Base-by-base conservation (phyloP, 2,888 invertebrate genomes). In the Caenorhabditis macrosperma region DNA sequence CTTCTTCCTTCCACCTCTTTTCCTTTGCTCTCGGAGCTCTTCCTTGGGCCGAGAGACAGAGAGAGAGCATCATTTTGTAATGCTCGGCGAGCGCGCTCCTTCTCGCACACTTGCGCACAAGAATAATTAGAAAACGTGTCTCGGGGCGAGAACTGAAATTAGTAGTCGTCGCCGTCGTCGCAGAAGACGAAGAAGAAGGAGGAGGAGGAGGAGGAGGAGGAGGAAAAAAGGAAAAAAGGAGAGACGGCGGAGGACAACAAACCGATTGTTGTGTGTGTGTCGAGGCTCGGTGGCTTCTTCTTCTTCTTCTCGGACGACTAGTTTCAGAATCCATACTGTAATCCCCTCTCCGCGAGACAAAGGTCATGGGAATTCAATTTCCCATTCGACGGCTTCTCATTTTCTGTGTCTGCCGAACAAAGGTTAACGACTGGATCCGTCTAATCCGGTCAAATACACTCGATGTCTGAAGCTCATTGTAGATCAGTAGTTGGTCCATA, bases 111-210 rank as follows among this genome's bases (percentile, higher is more conserved):
- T 61, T 55, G 71, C 71, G 55, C 57, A 44, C 72, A 64, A 64
- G 72, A 72, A 72, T 72, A 72, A 72, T 72, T 72, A 72, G 72
- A 72, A 72, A 72, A 72, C 72, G 72, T 72, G 63, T 72, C 72
- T 63, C 61, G 64, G 57, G 63, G 72, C 63, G 57, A 63, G 50
- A 72, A 72, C 72, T 72, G 72, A 72, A 72, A 72, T 72, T 72
- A 72, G 72, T 72, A 72, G 72, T 72, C 72, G 72, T 55, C 71
- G 72, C 22, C 46, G 66, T 28, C 61, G 26, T 7, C 15, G 59
- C 41, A 41, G 41, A 10, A 28, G 44, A 63, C 22, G 35, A 33
- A 20, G 60, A 60, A 67, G 67, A 48, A 55, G 38, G 61, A 38
- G 52, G 61, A 59, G 33, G 28, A 57, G 20, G 10, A 50, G 50